A percentile compares a stretch with the other conserved stretches of the same genome.
Conservation (phyloP, 2,113 vertebrate species). For the Anser cygnoides region DNA sequence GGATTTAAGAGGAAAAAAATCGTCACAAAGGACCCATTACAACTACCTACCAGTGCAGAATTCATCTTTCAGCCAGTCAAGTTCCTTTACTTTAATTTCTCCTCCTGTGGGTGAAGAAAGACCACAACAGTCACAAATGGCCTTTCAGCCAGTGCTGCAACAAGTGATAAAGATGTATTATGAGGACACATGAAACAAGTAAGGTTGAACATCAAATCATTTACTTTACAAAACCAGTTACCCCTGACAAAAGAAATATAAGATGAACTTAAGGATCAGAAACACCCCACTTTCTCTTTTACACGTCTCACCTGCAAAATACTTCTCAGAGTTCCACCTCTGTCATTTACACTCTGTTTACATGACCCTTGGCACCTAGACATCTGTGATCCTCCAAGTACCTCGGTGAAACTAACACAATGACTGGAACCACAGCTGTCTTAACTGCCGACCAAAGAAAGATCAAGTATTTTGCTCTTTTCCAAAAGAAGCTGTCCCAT, state of each 20-base stretch:
- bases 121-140: not conserved
- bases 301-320: not conserved
- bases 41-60: conserved; percentile 84
- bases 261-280: not conserved
- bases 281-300: not conserved
- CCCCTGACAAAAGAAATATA: not conserved
- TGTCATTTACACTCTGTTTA: not conserved
- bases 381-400: not conserved
- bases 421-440: not conserved
- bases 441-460: not conserved
- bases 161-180: not conserved
- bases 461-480: not conserved
- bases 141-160: not conserved
- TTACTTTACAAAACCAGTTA: not conserved
- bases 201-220: not conserved
- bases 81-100: conserved; percentile 80
- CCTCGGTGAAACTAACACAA: not conserved
- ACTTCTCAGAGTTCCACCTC: not conserved
- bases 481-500: not conserved
- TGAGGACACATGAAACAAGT: not conserved
- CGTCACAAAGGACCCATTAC: not conserved
- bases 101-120: conserved; percentile 69
- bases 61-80: conserved; percentile 88
- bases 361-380: not conserved
- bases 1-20: not conserved